Conservation (phyloP, 2,113 vertebrate species). For the Colaptes auratus region DNA sequence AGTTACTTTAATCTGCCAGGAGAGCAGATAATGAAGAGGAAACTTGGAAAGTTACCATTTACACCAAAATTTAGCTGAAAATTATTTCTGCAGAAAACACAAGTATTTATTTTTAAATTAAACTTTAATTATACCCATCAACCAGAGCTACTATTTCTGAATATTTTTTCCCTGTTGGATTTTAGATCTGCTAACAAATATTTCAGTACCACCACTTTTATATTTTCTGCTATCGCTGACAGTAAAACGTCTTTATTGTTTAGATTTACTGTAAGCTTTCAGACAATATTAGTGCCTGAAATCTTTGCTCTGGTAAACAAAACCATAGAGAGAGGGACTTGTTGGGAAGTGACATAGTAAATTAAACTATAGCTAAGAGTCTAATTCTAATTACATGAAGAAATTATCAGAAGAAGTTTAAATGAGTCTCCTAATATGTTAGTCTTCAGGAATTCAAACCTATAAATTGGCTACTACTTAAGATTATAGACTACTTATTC, state of each 20-base stretch:
- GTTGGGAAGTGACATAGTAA: constrained; percentile 68
- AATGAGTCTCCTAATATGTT: constrained; percentile 15
- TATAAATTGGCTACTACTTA: constrained; percentile 25
- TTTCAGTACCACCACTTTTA: background rate
- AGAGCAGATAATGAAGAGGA: background rate
- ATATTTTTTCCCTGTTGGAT: background rate
- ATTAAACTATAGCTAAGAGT: constrained; percentile 36
- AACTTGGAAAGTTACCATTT: background rate
- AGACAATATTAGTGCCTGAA: constrained; percentile 34
- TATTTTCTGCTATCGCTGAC: constrained; percentile 45
- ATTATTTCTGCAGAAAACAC: background rate
- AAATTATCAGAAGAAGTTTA: constrained; percentile 29
- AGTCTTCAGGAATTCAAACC: constrained; percentile 16
- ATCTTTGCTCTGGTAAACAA: constrained; percentile 60
- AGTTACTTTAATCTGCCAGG: background rate
- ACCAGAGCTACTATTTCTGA: background rate
- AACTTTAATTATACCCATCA: background rate
- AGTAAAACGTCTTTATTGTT: constrained; percentile 50
- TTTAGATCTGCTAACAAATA: background rate
- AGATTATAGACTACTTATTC: constrained; percentile 25
- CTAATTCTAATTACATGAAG: constrained; percentile 47
- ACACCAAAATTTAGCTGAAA: background rate
- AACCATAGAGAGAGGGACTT: constrained; percentile 51
- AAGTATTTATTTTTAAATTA: background rate
- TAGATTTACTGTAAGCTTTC: constrained; percentile 76